Percentiles rank a stretch among this genome's conserved stretches.
These are phyloP conservation scores for Rosalia funebris DNA, from an alignment of 2,888 invertebrate species.

Conservation along the genomic window DNA sequence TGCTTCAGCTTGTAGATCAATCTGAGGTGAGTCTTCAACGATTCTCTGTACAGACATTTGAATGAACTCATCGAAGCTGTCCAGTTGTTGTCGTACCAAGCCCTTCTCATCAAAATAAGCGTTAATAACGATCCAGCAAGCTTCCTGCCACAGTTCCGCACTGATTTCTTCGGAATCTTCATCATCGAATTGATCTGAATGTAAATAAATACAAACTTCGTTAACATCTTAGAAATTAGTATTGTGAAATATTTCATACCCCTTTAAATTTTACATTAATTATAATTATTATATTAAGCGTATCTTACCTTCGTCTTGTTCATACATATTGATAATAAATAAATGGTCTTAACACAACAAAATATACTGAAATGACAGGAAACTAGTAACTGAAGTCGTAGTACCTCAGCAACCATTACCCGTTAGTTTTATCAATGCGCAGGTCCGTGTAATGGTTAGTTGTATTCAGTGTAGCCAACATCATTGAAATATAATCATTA, in stretches of 20 bases:
- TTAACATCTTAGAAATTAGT: no score
- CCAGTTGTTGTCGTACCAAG: slow-evolving; percentile 97
- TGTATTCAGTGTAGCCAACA: no score
- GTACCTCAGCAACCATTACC: no score
- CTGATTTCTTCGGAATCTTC: slow-evolving; percentile 96
- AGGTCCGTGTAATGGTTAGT: no score
- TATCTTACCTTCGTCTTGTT: slow-evolving; percentile 58
- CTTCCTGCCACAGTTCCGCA: slow-evolving; percentile 99
- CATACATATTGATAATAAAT: slow-evolving; percentile 54
- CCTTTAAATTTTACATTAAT: no score
- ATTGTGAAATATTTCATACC: no score
- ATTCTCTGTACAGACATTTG: slow-evolving; percentile 99
- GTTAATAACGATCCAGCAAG: slow-evolving; percentile 99
- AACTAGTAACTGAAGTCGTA: no score
- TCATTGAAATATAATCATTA: no score
- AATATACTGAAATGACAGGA: no score
- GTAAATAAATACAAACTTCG: no score
- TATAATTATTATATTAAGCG: background rate
- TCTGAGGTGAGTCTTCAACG: slow-evolving; percentile 98
- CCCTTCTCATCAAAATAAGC: slow-evolving; percentile 99
- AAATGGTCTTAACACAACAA: no score
- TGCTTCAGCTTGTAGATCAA: slow-evolving; percentile 97
- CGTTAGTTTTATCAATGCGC: no score
- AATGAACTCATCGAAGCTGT: slow-evolving; percentile 99
- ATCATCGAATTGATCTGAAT: slow-evolving; percentile 73